Base-by-base conservation (phyloP, 1,140 invertebrate genomes). In the Temnothorax longispinosus region DNA sequence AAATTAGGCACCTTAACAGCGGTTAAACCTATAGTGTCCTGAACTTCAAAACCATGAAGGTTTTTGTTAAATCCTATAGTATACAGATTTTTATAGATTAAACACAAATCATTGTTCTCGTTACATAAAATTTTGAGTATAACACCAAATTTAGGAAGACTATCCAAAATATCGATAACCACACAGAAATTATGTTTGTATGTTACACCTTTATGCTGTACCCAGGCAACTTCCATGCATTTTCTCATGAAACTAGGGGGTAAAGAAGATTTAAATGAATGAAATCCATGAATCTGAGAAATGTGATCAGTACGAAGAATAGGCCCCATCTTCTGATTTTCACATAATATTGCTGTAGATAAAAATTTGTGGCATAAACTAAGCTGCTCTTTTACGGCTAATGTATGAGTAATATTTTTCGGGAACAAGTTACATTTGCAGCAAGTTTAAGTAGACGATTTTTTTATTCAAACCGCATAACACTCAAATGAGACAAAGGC, bases 101-200 rank as follows among this genome's bases (percentile, higher is more conserved):
- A 27, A 2, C 21, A 58, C 2, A 58, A 21, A 58, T 56, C 52
- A n/a, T 56, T 56, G 18, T n/a, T 56, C 1, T 56, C 52, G 18
- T 56, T 56, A 56, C 5, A 58, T 8, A 58, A 58, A 58, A 58
- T 58, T 58, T 58, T 58, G 1, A 27, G 21, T 58, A 27, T 58
- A 58, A 58, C 56, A n/a, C 56, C 21, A 58, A 58, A 58, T 58
- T 58, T 58, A 3, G 21, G n/a, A 58, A 58, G 21, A 15, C 8
- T 58, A 27, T 27, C n/a, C 8, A 58, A 58, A 58, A 58, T 27
- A 58, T 58, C 56, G 11, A 58, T 58, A 18, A 58, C 21, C 3
- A 58, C 56, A 58, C 56, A 58, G 56, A 58, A 58, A 58, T 58
- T 58, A 58, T 21, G 21, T 58, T 58, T 58, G 56, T 58, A 58